Conservation (phyloP, 2,113 vertebrate genomes). For the Tonatia bakeri region DNA sequence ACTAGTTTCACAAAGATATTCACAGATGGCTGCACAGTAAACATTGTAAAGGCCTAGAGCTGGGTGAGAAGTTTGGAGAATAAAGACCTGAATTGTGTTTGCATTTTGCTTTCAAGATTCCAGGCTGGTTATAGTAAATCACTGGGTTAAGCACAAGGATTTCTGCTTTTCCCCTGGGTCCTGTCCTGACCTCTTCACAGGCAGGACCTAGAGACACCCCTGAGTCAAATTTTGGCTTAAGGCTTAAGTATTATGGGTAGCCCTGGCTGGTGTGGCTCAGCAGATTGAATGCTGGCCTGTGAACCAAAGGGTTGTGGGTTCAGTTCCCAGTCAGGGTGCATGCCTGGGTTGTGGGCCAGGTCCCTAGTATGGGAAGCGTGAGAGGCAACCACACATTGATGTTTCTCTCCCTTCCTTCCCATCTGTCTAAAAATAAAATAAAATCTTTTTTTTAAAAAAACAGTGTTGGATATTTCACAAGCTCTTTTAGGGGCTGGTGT, state of each 20-base stretch:
- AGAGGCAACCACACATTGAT: too few species aligned
- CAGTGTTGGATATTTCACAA: not conserved
- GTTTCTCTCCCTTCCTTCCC: too few species aligned
- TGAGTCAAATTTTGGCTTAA: not conserved
- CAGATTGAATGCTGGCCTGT: too few species aligned
- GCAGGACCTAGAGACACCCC: not conserved
- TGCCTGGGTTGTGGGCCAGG: too few species aligned
- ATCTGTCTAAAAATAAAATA: too few species aligned
- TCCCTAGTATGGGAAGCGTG: too few species aligned
- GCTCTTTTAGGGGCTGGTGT: not conserved
- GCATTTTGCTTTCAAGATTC: not conserved
- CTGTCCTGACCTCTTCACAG: conserved; percentile 3
- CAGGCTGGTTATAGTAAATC: conserved; percentile 31
- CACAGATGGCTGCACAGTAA: conserved; percentile 55
- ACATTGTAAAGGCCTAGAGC: conserved; percentile 34
- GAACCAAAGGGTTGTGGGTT: too few species aligned
- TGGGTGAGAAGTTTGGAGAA: not conserved
- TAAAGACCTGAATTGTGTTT: conserved; percentile 38
- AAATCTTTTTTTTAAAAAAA: too few species aligned
- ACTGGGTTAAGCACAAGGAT: not conserved
- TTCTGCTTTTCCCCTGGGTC: conserved; percentile 27
- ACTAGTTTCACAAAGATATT: conserved; percentile 65
- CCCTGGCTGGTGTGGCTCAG: too few species aligned
- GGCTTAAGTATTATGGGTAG: not conserved
- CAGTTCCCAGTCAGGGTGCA: too few species aligned